phyloP scores from a whole-genome alignment of 2,888 invertebrate genomes.

The Drosophila stalkeri region DNA sequence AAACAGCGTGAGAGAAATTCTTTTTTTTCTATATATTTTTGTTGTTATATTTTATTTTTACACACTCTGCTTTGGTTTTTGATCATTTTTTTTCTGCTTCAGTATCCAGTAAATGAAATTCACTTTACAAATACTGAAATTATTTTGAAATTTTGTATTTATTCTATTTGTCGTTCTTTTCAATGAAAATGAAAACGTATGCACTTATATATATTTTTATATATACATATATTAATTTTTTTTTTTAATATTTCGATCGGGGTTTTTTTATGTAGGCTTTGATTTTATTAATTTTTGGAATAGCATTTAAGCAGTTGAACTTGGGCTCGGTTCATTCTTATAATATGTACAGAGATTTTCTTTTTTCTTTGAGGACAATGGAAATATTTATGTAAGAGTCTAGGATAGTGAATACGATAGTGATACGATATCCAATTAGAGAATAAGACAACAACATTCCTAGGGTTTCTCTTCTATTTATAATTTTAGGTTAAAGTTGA shows the following conservation, averaged over 20 bases:
- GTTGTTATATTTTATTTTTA: constrained; percentile 26
- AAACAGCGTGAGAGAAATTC: constrained; percentile 17
- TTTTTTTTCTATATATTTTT: constrained; percentile 60
- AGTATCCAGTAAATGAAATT: constrained; percentile 64
- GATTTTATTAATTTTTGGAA: constrained; percentile 6
- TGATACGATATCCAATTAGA: too few relatives aligned
- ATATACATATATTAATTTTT: constrained; percentile 20
- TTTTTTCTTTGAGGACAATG: neutral
- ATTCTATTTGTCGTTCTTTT: constrained; percentile 16
- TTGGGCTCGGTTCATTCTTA: constrained; percentile 26
- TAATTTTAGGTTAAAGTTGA: constrained; percentile 5
- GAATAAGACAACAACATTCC: neutral
- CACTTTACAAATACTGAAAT: constrained; percentile 49
- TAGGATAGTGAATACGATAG: neutral
- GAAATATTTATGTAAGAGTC: neutral
- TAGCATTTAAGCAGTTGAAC: constrained; percentile 1
- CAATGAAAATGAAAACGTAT: constrained; percentile 66
- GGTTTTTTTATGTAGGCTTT: constrained; percentile 34
- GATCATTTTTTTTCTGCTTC: constrained; percentile 18
- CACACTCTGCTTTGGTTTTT: constrained; percentile 7
- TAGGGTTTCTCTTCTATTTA: neutral
- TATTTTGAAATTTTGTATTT: constrained; percentile 9
- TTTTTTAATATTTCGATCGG: constrained; percentile 38
- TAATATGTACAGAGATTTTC: constrained; percentile 26
- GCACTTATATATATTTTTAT: constrained; percentile 41